Base-by-base conservation (phyloP, 2,888 invertebrate genomes). In the Plagodis pulveraria region DNA sequence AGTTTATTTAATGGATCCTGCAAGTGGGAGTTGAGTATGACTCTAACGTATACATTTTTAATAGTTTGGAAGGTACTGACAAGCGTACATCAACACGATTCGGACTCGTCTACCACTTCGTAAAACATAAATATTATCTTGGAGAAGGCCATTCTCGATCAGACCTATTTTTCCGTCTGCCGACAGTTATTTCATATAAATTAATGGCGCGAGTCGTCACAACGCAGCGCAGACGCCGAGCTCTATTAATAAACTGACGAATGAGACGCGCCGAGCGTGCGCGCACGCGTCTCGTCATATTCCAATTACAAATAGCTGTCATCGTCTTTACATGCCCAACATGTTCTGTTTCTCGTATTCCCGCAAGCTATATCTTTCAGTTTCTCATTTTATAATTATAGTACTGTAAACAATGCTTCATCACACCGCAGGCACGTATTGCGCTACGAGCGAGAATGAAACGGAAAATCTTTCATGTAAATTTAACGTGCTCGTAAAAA, bases 181-280 rank as follows among this genome's bases (percentile, higher is more conserved):
- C 91, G 90, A 91, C 92, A 91, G 91, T 91, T 91, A 92, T 92
- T 91, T 92, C 90, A 91, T 91, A 92, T 91, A 91, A 91, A 92
- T 91, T 91, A 91, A 92, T 91, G 91, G 92, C 87, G 89, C 82
- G 90, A 91, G 91, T 91, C 91, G 90, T 92, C 90, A 92, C 86
- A 87, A 86, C 89, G 86, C 92, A 91, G 86, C 89, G 86, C 92
- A 91, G 91, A 91, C 91, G 89, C 90, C 81, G 86, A 80, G 80
- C 83, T 89, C 92, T 92, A 92, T 92, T 91, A 91, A 84, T 92
- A 92, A 87, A 83, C 90, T 91, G 92, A 92, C 92, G 91, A 92
- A 92, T 92, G 91, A 91, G 91, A 90, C 89, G 87, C 84, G 84
- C 81, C 81, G 88, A 87, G 86, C 85, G 87, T 91, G 86, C 86